phyloP scores from a whole-genome alignment of 1,140 invertebrate genomes.

The Anastrepha ludens region DNA sequence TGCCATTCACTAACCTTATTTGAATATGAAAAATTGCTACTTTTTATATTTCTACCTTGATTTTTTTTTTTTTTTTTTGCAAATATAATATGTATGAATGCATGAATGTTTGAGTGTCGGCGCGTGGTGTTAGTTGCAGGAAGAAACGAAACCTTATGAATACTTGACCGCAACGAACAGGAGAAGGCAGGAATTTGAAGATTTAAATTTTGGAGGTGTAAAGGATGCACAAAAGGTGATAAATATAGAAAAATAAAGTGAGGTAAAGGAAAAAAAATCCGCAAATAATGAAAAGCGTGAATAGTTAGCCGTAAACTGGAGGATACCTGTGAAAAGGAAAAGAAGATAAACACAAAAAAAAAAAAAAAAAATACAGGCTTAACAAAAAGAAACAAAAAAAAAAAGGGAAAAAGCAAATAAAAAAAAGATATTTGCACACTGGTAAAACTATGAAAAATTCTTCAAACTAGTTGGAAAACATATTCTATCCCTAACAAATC shows the following conservation, averaged over 20 bases:
- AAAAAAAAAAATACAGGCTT: no score
- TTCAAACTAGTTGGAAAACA: no score
- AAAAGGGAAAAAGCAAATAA: no score
- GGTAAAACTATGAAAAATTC: no score
- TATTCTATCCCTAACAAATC: no score
- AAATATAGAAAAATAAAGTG: neutral
- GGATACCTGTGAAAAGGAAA: no score
- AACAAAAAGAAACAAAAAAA: no score
- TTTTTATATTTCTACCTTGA: neutral
- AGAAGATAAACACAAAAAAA: no score
- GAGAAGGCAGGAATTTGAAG: neutral
- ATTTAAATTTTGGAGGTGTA: neutral
- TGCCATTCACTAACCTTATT: neutral
- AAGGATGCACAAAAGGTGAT: neutral
- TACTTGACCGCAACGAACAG: neutral
- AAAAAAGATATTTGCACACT: no score
- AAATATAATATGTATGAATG: no score
- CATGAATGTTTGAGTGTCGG: neutral
- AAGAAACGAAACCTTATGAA: neutral
- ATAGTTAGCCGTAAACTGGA: no score
- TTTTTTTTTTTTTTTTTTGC: neutral
- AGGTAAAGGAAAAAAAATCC: neutral
- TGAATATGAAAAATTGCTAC: neutral
- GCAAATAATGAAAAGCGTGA: no score
- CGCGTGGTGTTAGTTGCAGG: slow-evolving; percentile 27